Evolutionary conservation across 1,140 invertebrate species (phyloP), one percentile per base, ranked within the genome.

Genomic region (Meloidogyne floridensis): DNA sequence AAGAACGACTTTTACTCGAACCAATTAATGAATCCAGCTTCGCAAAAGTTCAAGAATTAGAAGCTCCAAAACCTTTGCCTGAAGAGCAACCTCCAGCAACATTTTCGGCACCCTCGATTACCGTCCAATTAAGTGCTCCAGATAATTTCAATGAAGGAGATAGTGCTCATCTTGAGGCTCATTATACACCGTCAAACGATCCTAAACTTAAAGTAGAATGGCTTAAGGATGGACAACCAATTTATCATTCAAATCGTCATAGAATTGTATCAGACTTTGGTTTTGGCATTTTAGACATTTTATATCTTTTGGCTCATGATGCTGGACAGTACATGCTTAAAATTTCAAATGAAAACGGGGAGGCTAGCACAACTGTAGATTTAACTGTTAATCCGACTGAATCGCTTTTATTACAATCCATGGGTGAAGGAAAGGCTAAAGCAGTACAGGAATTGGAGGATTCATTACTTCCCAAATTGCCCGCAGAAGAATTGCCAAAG

Each of bases 21-120:
- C 95, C 96, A 54, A 95, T 97, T 91, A 93, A 96, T 90, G 96
- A 96, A 7, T 96, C 98, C 92, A 96, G 96, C 83, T 92, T 97
- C 87, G 95, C 96, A 80, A 96, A 97, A 90, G 96, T 98, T 86
- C 93, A 94, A 82, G 93, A 96, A 90, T 92, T 99, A 82, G 97
- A 99, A 91, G 93, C 87, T 1, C 86, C 83, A n/a, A 83, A 85
- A 54, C 51, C 86, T 20, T 59, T 53, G 10, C 81, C 83, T n/a
- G 82, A 84, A 78, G 86, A 88, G 78, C 78, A 73, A 47, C 81
- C 86, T 18, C 80, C 82, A 42, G 72, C 81, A 10, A 75, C 72
- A 9, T 86, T 71, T 69, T 84, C 94, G 90, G 94, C 95, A 73
- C 96, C 96, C 7, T 93, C 95, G 42, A 97, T 98, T 87, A 96